These are phyloP conservation scores for Diplodus sargus DNA, from an alignment of 2,797 vertebrate genomes.

Conservation along the genomic window DNA sequence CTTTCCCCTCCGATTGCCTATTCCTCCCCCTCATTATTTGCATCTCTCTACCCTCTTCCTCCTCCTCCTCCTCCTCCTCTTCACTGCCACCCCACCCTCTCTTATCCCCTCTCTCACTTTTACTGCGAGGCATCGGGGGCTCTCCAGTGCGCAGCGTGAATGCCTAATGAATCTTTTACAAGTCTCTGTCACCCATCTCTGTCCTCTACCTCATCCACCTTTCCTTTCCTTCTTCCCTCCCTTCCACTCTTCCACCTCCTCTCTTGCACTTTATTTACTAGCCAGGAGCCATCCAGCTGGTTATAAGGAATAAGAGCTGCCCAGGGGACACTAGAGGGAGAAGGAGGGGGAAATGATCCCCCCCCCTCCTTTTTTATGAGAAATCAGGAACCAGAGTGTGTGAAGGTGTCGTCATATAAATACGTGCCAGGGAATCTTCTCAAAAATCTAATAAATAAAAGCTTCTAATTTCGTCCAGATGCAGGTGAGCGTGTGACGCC, in stretches of 20 bases:
- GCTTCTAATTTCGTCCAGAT: slow-evolving; percentile 14
- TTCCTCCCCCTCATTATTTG: slow-evolving; percentile 34
- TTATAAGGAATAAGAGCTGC: slow-evolving; percentile 57
- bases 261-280: slow-evolving; percentile 66
- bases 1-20: slow-evolving; percentile 24
- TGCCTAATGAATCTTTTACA: slow-evolving; percentile 77
- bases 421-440: background rate
- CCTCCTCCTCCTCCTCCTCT: background rate
- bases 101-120: slow-evolving; percentile 57
- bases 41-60: background rate
- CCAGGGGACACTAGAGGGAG: slow-evolving; percentile 41
- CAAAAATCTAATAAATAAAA: slow-evolving; percentile 2
- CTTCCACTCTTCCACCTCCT: slow-evolving; percentile 41
- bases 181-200: slow-evolving; percentile 46
- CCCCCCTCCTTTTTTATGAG: background rate
- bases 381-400: slow-evolving; percentile 10
- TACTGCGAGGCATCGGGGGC: slow-evolving; percentile 53
- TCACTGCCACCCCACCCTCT: background rate
- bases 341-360: background rate
- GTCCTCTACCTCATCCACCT: slow-evolving; percentile 9
- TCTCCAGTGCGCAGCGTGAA: slow-evolving; percentile 69
- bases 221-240: slow-evolving; percentile 5
- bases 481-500: no score
- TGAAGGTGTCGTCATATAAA: background rate
- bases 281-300: slow-evolving; percentile 60